phyloP scores from a whole-genome alignment of 2,888 invertebrate species.

The Heliconius sara region DNA sequence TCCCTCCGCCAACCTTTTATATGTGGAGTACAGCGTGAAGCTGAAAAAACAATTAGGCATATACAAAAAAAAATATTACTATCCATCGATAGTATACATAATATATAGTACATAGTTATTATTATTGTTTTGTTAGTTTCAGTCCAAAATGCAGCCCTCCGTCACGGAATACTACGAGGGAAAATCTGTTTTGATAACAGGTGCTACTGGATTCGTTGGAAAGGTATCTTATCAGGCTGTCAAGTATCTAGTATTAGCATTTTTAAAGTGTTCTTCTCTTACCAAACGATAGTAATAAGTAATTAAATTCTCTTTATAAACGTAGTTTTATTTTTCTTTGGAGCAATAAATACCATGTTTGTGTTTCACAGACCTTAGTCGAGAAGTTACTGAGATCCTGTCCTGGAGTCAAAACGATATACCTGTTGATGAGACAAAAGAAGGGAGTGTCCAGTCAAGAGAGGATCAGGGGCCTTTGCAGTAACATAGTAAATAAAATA shows the following conservation, averaged over 20 bases:
- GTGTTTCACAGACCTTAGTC: conserved; percentile 39
- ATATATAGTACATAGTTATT: too few relatives aligned
- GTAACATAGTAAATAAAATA: conserved; percentile 57
- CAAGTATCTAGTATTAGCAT: neutral
- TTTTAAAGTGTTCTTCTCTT: too few relatives aligned
- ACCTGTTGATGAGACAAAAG: conserved; percentile 46
- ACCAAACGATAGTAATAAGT: too few relatives aligned
- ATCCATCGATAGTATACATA: neutral
- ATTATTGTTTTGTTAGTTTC: conserved; percentile 12
- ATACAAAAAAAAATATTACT: too few relatives aligned
- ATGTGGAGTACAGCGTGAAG: too few relatives aligned
- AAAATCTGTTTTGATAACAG: conserved; percentile 88
- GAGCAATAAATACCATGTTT: neutral
- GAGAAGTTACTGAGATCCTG: conserved; percentile 43
- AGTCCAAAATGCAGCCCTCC: conserved; percentile 58
- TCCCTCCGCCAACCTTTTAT: too few relatives aligned
- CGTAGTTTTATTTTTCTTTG: neutral
- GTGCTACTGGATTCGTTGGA: conserved; percentile 89
- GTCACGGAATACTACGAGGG: conserved; percentile 55
- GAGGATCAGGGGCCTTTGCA: conserved; percentile 80
- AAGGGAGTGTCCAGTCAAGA: conserved; percentile 85
- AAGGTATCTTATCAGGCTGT: conserved; percentile 59
- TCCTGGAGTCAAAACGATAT: conserved; percentile 38
- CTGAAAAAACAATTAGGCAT: too few relatives aligned
- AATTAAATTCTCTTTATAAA: too few relatives aligned